phyloP scores from a whole-genome alignment of 1,140 invertebrate species.

The Pachypeltis micranthus region DNA sequence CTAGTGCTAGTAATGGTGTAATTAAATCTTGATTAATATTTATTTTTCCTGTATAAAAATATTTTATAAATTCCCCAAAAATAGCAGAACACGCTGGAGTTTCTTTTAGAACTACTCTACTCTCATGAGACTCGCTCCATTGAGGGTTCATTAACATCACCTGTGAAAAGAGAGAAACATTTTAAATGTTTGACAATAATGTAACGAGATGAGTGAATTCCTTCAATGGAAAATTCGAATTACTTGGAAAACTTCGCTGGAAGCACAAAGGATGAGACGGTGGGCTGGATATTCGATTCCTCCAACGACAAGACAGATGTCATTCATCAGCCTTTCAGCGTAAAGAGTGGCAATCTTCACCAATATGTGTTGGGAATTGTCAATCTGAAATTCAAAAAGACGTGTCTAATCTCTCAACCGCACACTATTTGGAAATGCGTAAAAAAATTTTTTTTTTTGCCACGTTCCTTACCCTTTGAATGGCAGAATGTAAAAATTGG shows the following conservation, averaged over 20 bases:
- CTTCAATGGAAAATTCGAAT: constrained; percentile 8
- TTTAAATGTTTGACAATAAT: neutral
- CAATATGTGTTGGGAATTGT: constrained; percentile 66
- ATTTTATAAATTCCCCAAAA: constrained; percentile 77
- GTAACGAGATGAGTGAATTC: neutral
- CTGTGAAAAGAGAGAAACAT: constrained; percentile 36
- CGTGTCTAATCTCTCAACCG: neutral
- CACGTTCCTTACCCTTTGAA: neutral
- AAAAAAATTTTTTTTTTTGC: neutral
- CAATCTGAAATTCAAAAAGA: constrained; percentile 44
- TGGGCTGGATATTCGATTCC: constrained; percentile 74
- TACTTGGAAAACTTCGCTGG: constrained; percentile 90
- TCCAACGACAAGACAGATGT: constrained; percentile 69
- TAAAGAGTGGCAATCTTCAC: constrained; percentile 71
- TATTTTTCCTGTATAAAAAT: constrained; percentile 87
- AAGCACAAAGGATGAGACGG: constrained; percentile 82
- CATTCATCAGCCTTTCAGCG: constrained; percentile 72
- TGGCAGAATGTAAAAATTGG: too few relatives aligned
- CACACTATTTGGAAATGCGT: too few relatives aligned
- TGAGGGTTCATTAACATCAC: constrained; percentile 90
- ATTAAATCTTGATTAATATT: constrained; percentile 69
- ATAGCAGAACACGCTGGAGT: constrained; percentile 68
- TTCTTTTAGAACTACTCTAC: constrained; percentile 69
- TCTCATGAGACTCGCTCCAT: constrained; percentile 78
- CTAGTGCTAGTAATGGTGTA: constrained; percentile 71